Percentiles rank a stretch among this genome's conserved stretches.
Evolutionary conservation across 2,113 vertebrate genomes (phyloP).

Genomic region (Atlantisia rogersi): DNA sequence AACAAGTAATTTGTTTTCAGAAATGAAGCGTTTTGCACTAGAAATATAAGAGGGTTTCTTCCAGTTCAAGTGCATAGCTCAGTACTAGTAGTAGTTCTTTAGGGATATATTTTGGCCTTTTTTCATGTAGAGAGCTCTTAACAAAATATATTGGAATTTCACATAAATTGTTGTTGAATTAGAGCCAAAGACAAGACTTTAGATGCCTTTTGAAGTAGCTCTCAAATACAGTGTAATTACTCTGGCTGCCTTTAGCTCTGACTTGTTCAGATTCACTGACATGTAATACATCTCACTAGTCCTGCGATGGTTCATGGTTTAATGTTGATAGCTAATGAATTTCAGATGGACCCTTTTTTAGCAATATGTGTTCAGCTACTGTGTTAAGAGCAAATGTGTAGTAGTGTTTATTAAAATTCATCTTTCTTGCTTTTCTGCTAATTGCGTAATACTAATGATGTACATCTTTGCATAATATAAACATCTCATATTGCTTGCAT

Average conservation of each 20-base stretch:
- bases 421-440: constrained; percentile 34
- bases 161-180: neutral
- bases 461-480: constrained; percentile 47
- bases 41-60: neutral
- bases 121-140: neutral
- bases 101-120: neutral
- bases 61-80: neutral
- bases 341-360: neutral
- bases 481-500: constrained; percentile 47
- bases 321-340: constrained; percentile 16
- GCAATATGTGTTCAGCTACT: constrained; percentile 32
- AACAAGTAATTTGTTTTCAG: neutral
- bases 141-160: neutral
- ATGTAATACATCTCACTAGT: neutral
- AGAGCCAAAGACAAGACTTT: neutral
- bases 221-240: neutral
- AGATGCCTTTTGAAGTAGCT: neutral
- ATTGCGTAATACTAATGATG: constrained; percentile 50
- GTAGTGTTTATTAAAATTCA: constrained; percentile 46
- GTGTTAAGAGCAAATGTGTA: constrained; percentile 9
- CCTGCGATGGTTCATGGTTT: neutral
- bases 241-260: neutral
- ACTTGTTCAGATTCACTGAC: neutral
- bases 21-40: neutral
- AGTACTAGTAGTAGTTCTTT: neutral